Conservation (phyloP, 2,113 vertebrate species). For the Odobenus rosmarus region DNA sequence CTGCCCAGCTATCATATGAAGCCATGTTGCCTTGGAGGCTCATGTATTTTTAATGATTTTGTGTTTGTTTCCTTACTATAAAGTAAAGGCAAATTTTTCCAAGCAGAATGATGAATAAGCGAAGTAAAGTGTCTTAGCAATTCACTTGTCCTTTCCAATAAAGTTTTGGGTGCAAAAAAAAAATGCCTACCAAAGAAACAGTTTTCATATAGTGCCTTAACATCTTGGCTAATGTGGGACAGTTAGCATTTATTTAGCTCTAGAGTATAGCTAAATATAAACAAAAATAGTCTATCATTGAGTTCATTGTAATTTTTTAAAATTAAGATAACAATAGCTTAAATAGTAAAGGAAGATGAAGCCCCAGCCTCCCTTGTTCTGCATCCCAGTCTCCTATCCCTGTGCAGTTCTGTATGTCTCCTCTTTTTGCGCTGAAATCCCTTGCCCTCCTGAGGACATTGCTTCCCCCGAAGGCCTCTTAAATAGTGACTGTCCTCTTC, state of each 20-base stretch:
- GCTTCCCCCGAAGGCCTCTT: not conserved
- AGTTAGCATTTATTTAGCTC: not conserved
- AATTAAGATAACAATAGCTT: not conserved
- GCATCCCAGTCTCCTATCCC: not conserved
- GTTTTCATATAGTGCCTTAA: not conserved
- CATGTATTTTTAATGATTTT: not conserved
- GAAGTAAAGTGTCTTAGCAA: not conserved
- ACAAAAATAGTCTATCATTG: not conserved
- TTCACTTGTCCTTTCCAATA: not conserved
- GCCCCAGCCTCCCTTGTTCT: not conserved
- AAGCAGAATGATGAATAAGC: conserved; percentile 6
- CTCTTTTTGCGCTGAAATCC: not conserved
- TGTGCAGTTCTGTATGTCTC: not conserved
- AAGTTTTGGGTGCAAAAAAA: not conserved
- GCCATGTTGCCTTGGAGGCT: not conserved
- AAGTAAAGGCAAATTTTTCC: not conserved
- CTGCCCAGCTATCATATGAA: not conserved
- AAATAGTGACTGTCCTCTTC: not conserved
- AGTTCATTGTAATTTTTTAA: not conserved
- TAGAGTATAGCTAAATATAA: not conserved
- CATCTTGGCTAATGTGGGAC: not conserved
- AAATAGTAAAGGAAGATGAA: not conserved
- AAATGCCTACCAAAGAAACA: not conserved
- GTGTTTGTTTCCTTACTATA: not conserved
- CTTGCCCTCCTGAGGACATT: not conserved